Base-by-base conservation (phyloP, 1,140 invertebrate species). In the Drosophila neocordata region DNA sequence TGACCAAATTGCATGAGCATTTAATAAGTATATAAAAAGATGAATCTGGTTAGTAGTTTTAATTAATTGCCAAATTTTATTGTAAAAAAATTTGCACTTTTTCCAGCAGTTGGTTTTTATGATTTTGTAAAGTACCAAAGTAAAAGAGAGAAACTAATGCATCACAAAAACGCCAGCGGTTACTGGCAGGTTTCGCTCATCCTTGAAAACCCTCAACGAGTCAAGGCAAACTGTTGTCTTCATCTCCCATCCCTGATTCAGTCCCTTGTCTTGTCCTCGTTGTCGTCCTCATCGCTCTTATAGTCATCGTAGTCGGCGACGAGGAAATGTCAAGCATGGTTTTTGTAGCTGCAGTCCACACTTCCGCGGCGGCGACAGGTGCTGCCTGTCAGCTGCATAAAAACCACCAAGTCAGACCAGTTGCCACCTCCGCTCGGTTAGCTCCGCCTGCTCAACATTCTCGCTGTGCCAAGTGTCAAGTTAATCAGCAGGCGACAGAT, bases 381-480 rank as follows among this genome's bases (percentile, higher is more conserved):
- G 74, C 72, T 79, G 75, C 75, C 75, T 79, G 83, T 88, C 83
- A 88, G 78, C 66, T 76, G 78, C 83, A 88, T 69, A 65, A 73
- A 78, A 87, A 82, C 81, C 70, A 73, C 57, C 64, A 68, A 65
- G 67, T 74, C 57, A 59, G 20, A 38, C 20, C 44, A 24, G 9
- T 71, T 48, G 27, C 44, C 35, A 20, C 27, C 20, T 12, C 41
- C 2, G n/a, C 4, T 31, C 56, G 15, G 18, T 11, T 27, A 24
- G 35, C 44, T 31, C 62, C 7, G 27, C 27, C 59, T 53, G 64
- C 61, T 59, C 41, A 20, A 20, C 41, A 15, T 20, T 48, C 41
- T 48, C 41, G 9, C 18, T 48, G 18, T 48, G 41, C 15, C 15
- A 48, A 48, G 70, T 85, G 83, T 87, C 83, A 88, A 87, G 82